Base-by-base conservation (phyloP, 2,888 invertebrate species). In the Cerastoderma edule region DNA sequence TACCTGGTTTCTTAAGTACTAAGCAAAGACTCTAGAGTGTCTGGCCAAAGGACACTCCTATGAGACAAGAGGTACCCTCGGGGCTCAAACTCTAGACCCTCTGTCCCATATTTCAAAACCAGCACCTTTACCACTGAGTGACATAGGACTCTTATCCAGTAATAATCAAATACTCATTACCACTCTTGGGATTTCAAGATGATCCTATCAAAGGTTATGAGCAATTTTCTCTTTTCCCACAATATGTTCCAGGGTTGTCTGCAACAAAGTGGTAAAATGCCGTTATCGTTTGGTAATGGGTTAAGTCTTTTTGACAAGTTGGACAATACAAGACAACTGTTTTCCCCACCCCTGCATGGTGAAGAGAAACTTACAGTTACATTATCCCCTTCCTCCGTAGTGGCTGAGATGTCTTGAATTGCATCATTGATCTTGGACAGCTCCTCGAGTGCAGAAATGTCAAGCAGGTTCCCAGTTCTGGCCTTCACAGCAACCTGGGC, bases 391-490 rank as follows among this genome's bases (percentile, higher is more conserved):
- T 63, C 33, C 8, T 53, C 64, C 32, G 39, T n/a, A 5, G 53
- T 39, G 4, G 71, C 71, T 19, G 68, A 63, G 8, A 75, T 56
- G 27, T 35, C 54, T 60, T 60, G 63, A 22, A 75, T 54, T 0
- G 30, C 16, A 13, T n/a, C 30, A 28, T 71, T 54, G 30, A 75
- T 0, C 0, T 46, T 54, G 5, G 44, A 32, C 39, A 71, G 8
- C 44, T 67, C 63, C 35, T 71, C 64, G 5, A 75, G 57, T 24
- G 64, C 46, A 22, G 63, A 63, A 24, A 46, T 67, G 13, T 60
- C 27, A 10, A 75, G 30, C 0, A 75, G 22, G 28, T 75, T 67
- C 3, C 75, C 75, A 6, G 53, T 53, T 0, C 64, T 75, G 2
- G 63, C 44, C 48, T 44, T 48, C 3, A 75, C 64, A 3, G 72